Percentiles rank a stretch among this genome's conserved stretches.
Evolutionary conservation across 2,113 vertebrate species (phyloP).

Genomic region (Mionectes macconnelli): DNA sequence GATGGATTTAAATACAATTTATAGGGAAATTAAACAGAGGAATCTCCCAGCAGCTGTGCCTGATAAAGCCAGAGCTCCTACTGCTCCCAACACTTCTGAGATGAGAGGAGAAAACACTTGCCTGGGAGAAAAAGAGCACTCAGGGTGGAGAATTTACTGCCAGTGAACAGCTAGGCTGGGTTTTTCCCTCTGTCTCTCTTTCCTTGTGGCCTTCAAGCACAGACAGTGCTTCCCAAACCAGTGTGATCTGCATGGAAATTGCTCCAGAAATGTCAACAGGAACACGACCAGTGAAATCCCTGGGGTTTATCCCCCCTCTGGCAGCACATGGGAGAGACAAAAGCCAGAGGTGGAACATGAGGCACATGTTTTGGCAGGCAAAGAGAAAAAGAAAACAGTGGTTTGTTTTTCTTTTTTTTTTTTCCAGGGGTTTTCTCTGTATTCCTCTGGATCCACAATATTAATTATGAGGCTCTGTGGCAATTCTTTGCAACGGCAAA

Average conservation of each 20-base stretch:
- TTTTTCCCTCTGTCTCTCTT: not conserved
- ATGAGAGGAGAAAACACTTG: not conserved
- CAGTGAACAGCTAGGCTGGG: not conserved
- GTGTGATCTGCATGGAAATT: not conserved
- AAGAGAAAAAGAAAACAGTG: not conserved
- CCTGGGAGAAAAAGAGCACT: not conserved
- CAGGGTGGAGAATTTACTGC: not conserved
- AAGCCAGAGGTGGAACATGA: not conserved
- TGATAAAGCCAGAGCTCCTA: not conserved
- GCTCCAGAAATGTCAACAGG: not conserved
- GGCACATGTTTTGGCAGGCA: not conserved
- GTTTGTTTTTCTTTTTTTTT: not conserved
- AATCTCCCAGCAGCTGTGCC: not conserved
- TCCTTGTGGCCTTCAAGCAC: not conserved
- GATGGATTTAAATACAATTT: not conserved
- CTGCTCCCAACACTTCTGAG: not conserved
- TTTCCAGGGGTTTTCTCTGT: not conserved
- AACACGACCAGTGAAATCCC: not conserved
- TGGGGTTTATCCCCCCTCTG: not conserved
- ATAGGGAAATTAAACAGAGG: not conserved
- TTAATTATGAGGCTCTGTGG: not conserved
- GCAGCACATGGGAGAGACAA: not conserved
- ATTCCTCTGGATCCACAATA: not conserved
- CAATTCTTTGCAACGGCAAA: not conserved
- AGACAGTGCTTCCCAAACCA: not conserved